Percentiles rank a stretch among this genome's conserved stretches.
phyloP scores from a whole-genome alignment of 2,888 invertebrate genomes.

The Andrena praecox region DNA sequence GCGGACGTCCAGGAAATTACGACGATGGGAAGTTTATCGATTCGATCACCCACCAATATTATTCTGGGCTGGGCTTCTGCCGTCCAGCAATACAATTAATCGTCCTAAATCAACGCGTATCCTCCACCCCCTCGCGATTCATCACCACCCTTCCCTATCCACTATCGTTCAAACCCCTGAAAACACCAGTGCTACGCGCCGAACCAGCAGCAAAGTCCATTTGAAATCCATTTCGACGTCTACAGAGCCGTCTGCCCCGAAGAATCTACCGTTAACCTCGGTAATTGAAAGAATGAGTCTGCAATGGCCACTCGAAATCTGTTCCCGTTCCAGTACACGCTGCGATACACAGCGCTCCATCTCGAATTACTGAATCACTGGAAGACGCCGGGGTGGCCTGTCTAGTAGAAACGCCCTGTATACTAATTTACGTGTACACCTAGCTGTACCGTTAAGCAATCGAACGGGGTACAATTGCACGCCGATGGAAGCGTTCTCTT shows the following conservation, averaged over 20 bases:
- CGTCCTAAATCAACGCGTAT: background rate
- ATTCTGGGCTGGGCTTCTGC: conserved; percentile 22
- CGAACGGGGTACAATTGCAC: conserved; percentile 53
- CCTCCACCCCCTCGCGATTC: background rate
- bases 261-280: too few relatives aligned
- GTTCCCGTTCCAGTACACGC: too few relatives aligned
- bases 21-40: conserved; percentile 59
- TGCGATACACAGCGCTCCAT: too few relatives aligned
- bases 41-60: conserved; percentile 50
- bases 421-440: conserved; percentile 14
- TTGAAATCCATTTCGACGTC: too few relatives aligned
- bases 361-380: too few relatives aligned
- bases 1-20: conserved; percentile 64
- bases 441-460: conserved; percentile 55
- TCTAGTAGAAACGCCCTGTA: background rate
- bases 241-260: too few relatives aligned
- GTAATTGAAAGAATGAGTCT: too few relatives aligned
- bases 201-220: too few relatives aligned
- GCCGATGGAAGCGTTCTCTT: conserved; percentile 24
- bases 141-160: background rate
- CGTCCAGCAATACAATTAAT: conserved; percentile 37
- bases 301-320: too few relatives aligned
- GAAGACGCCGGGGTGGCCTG: too few relatives aligned
- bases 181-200: background rate
- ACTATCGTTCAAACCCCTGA: background rate